phyloP scores from a whole-genome alignment of 2,797 vertebrate genomes.

The Pseudochaenichthys georgianus region DNA sequence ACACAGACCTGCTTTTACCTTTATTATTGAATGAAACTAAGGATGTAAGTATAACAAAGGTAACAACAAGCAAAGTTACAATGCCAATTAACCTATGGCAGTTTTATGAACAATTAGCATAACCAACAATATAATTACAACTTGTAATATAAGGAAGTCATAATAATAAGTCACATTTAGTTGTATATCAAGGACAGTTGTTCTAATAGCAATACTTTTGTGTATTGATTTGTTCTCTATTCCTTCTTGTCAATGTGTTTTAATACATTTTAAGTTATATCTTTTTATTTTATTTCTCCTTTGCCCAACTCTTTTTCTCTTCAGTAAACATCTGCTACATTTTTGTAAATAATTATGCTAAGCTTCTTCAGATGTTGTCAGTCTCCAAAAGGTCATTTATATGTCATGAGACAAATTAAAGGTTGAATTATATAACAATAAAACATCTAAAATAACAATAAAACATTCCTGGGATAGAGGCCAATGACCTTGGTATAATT shows the following conservation, averaged over 20 bases:
- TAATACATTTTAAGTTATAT: background rate
- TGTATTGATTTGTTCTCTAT: background rate
- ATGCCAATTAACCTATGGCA: conserved; percentile 38
- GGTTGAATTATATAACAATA: conserved; percentile 20
- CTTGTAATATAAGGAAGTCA: background rate
- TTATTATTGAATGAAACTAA: conserved; percentile 9
- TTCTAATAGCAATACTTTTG: background rate
- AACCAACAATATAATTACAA: conserved; percentile 27
- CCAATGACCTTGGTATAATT: conserved; percentile 5
- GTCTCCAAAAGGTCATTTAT: background rate
- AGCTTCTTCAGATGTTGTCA: background rate
- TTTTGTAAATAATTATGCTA: background rate
- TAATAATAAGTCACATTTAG: background rate
- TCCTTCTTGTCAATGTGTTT: background rate
- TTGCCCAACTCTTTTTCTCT: background rate
- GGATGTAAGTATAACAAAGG: too few species aligned
- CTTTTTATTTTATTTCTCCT: background rate
- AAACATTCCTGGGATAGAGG: conserved; percentile 11
- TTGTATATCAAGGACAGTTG: background rate
- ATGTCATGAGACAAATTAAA: conserved; percentile 21
- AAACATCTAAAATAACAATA: background rate
- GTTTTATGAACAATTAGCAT: conserved; percentile 25
- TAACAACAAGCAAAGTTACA: conserved; percentile 26
- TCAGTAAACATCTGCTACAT: background rate
- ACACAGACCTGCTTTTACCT: background rate